These are phyloP conservation scores for Apis cerana DNA, from an alignment of 1,140 invertebrate genomes.

Conservation along the genomic window DNA sequence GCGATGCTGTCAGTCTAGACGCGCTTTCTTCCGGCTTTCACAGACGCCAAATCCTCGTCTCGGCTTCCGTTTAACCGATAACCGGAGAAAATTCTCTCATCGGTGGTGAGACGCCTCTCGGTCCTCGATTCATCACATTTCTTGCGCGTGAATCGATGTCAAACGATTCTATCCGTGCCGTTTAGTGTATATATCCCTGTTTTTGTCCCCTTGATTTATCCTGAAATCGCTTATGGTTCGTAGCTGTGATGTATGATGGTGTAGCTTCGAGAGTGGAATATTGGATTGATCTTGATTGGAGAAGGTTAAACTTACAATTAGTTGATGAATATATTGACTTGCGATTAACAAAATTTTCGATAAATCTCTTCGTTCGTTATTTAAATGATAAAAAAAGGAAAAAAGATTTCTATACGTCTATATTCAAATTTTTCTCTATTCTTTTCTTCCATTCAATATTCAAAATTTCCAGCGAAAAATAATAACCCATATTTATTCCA, in stretches of 20 bases:
- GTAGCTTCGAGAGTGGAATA: neutral
- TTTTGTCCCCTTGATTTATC: neutral
- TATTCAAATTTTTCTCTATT: no score
- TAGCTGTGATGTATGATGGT: neutral
- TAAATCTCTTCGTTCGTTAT: no score
- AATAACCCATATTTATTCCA: no score
- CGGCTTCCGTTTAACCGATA: conserved; percentile 39
- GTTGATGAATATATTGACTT: no score
- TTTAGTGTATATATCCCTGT: neutral
- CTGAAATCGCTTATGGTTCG: neutral
- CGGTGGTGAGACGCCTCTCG: neutral
- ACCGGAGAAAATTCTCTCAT: conserved; percentile 15
- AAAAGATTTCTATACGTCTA: no score
- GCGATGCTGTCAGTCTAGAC: conserved; percentile 4
- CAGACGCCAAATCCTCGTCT: conserved; percentile 15
- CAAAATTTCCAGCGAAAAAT: no score
- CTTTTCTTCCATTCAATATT: no score
- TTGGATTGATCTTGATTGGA: neutral
- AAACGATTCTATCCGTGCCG: conserved; percentile 2
- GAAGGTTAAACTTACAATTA: no score
- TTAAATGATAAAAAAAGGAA: no score
- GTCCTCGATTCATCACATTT: conserved; percentile 24
- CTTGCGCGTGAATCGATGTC: conserved; percentile 1
- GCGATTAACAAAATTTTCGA: no score
- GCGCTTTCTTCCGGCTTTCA: conserved; percentile 34